Conservation (phyloP, 2,888 invertebrate genomes). For the Sarcophaga subvicina region DNA sequence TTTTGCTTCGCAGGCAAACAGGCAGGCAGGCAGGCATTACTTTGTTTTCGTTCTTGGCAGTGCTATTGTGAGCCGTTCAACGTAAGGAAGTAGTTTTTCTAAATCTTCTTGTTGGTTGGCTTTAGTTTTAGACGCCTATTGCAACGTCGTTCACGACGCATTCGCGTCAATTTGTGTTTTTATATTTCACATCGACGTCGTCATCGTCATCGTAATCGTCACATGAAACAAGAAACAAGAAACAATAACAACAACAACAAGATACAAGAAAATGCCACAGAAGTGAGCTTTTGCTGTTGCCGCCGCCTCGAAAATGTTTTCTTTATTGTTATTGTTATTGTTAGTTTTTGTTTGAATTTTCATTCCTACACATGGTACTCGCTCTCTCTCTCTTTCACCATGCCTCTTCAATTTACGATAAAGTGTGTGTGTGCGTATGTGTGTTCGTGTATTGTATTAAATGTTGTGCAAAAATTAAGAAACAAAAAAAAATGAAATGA, state of each 20-base stretch:
- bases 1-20: conserved; percentile 28
- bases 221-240: no score
- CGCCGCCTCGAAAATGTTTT: conserved; percentile 53
- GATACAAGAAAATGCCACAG: neutral
- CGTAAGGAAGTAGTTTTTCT: conserved; percentile 64
- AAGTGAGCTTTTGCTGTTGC: conserved; percentile 34
- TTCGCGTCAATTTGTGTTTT: conserved; percentile 42
- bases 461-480: conserved; percentile 44
- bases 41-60: conserved; percentile 41
- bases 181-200: neutral
- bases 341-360: conserved; percentile 23
- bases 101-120: conserved; percentile 63
- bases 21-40: conserved; percentile 21
- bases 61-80: conserved; percentile 31
- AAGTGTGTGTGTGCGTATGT: neutral
- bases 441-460: neutral
- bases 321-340: conserved; percentile 21
- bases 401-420: no score
- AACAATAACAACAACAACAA: neutral
- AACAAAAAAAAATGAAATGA: conserved; percentile 24
- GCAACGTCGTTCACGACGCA: conserved; percentile 61
- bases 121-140: conserved; percentile 66
- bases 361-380: conserved; percentile 39
- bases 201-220: neutral
- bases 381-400: neutral